Percentiles rank a stretch among this genome's conserved stretches.
phyloP scores from a whole-genome alignment of 2,888 invertebrate genomes.

The Synergus itoensis region DNA sequence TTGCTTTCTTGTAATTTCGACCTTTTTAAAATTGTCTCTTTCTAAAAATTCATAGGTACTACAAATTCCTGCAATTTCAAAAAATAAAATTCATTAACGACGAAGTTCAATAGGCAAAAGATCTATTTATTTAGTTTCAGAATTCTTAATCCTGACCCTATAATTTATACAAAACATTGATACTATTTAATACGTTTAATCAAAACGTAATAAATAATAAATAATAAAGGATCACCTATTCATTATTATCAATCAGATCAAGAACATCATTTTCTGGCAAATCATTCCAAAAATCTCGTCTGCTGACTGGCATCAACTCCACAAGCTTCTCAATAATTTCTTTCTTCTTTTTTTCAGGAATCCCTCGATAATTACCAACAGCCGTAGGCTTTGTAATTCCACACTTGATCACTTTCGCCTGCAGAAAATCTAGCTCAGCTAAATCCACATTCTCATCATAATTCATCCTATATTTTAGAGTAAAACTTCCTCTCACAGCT shows the following conservation, averaged over 20 bases:
- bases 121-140: background rate
- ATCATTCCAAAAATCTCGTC: constrained; percentile 45
- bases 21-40: no score
- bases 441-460: constrained; percentile 28
- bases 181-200: background rate
- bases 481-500: background rate
- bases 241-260: constrained; percentile 43
- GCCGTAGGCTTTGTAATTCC: constrained; percentile 32
- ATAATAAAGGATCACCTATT: background rate
- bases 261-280: constrained; percentile 37
- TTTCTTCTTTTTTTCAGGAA: constrained; percentile 45
- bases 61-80: background rate
- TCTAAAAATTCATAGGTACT: no score
- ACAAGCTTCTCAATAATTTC: constrained; percentile 44
- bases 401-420: constrained; percentile 37
- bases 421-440: constrained; percentile 38
- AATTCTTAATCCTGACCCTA: background rate
- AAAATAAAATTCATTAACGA: background rate
- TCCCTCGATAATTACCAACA: constrained; percentile 34
- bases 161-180: background rate
- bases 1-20: no score
- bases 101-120: background rate
- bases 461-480: constrained; percentile 16
- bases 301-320: constrained; percentile 40
- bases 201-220: constrained; percentile 23